Evolutionary conservation across 2,888 invertebrate genomes (phyloP), one percentile per base, ranked within the genome.

Genomic region (Fissipunctia ypsillon): DNA sequence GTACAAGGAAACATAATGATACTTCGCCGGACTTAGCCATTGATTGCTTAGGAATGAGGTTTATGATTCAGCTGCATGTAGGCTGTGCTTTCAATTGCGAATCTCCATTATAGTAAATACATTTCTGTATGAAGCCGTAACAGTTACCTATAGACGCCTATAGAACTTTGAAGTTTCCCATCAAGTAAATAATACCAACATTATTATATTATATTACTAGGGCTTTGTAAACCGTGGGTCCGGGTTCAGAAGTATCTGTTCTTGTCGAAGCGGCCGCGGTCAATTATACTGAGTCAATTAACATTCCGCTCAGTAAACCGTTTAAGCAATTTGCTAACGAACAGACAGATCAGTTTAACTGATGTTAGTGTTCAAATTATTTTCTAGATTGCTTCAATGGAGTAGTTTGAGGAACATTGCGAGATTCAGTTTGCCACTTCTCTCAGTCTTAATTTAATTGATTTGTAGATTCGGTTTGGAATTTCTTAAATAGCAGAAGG

Each of bases 311-410:
- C 66, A 65, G 70, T 63, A 52, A 74, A 77, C 69, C 56, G 70
- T 80, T 80, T 50, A 59, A 77, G 72, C 56, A 80, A 81, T 84
- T 78, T 41, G 57, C 70, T 80, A 84, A 81, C 72, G 74, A 86
- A 74, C 50, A 52, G 22, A 61, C 12, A 31, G 41, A 68, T 73
- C 52, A 52, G 68, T 67, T 57, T 41, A n/a, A 35, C 45, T 25
- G 12, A 64, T 66, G 72, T 57, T 71, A 52, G 69, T 59, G 72
- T 50, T 59, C 60, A 52, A 69, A 52, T 76, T 66, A 60, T 70
- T 69, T 63, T 54, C 48, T 22, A 61, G 25, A 9, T 57, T 5
- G 25, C 22, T 38, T 7, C 22, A 38, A 14, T 66, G 35, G n/a
- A 61, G 35, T 65, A 22, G 48, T 66, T 38, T 6, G 45, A 19